A percentile compares a stretch with the other conserved stretches of the same genome.
Conservation (phyloP, 1,140 invertebrate genomes). For the Diprion similis region DNA sequence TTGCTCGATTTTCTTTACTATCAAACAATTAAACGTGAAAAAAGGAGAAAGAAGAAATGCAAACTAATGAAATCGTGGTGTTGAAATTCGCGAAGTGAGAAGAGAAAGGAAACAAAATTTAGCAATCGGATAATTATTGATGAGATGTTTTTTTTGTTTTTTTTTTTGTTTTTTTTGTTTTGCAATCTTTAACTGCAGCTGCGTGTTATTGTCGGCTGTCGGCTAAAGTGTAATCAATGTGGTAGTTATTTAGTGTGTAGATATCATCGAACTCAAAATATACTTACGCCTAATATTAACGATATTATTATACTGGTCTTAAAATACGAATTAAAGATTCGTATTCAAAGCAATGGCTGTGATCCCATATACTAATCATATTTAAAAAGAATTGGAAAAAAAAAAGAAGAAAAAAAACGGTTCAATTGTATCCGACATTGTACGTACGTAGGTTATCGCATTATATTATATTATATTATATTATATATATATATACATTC, state of each 20-base stretch:
- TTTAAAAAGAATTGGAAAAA: conserved; percentile 18
- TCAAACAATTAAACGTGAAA: too few relatives aligned
- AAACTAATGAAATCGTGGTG: too few relatives aligned
- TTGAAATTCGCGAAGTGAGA: too few relatives aligned
- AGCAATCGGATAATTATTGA: too few relatives aligned
- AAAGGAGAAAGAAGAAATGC: too few relatives aligned
- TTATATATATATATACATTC: too few relatives aligned
- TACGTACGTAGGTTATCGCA: conserved; percentile 10
- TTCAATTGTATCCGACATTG: conserved; percentile 55
- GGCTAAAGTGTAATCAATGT: conserved; percentile 36
- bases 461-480: background rate
- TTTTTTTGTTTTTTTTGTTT: too few relatives aligned
- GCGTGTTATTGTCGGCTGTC: background rate
- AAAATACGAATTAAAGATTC: conserved; percentile 57
- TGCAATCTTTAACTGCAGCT: too few relatives aligned
- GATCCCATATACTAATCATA: conserved; percentile 54
- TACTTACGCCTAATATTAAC: conserved; percentile 51
- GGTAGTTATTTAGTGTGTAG: conserved; percentile 35
- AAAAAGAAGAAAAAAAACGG: conserved; percentile 27
- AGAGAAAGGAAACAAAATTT: too few relatives aligned
- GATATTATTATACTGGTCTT: conserved; percentile 55
- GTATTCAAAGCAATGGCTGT: conserved; percentile 64
- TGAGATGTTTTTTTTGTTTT: too few relatives aligned
- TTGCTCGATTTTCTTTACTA: too few relatives aligned
- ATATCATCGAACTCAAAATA: conserved; percentile 35